Conservation (phyloP, 1,140 invertebrate genomes). For the Rhopalosiphum maidis region DNA sequence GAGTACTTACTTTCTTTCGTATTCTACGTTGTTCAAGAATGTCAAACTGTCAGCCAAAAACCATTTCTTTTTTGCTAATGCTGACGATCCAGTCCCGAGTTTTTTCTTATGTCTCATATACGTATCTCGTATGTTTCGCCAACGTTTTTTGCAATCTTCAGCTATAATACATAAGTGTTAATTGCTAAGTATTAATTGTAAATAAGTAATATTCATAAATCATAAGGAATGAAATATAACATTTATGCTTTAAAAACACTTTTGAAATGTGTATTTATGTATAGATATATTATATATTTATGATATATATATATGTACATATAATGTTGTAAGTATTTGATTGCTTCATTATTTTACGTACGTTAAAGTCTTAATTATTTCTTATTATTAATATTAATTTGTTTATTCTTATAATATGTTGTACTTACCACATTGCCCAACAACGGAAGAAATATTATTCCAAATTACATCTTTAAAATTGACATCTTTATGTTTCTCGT, state of each 20-base stretch:
- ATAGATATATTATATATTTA: neutral
- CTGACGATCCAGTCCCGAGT: neutral
- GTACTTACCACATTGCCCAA: neutral
- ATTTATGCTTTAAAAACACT: neutral
- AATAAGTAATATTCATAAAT: neutral
- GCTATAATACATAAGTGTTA: neutral
- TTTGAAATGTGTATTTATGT: neutral
- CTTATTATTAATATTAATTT: neutral
- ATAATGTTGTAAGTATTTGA: too few relatives aligned
- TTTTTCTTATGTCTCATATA: neutral
- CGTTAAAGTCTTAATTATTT: neutral
- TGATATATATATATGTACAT: too few relatives aligned
- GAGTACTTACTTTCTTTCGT: conserved; percentile 11
- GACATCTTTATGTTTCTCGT: neutral
- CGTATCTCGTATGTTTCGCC: neutral
- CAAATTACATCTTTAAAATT: neutral
- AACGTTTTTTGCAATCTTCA: neutral
- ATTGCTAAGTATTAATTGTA: neutral
- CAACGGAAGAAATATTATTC: conserved; percentile 15
- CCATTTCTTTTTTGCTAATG: conserved; percentile 8
- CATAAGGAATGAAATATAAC: too few relatives aligned
- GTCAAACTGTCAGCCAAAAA: neutral
- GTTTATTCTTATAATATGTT: conserved; percentile 7
- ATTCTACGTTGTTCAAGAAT: neutral
- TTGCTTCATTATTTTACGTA: neutral